Evolutionary conservation across 1,140 invertebrate species (phyloP), one percentile per base, ranked within the genome.

Genomic region (Trachelipus rathkii): DNA sequence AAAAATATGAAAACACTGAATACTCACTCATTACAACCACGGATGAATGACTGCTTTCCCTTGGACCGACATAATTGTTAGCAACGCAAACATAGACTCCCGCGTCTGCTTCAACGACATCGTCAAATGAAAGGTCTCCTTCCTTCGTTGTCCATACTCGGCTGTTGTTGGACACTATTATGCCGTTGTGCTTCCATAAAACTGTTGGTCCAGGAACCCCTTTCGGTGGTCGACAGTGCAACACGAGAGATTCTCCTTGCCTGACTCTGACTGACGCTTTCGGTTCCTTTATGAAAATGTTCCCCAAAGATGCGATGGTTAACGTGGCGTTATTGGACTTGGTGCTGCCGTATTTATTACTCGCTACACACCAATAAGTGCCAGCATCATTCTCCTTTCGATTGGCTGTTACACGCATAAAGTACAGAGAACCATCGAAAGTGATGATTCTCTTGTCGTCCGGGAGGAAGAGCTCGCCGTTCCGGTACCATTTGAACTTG

Each of bases 101-200:
- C 44, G 84, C 82, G 74, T 86, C 85, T 24, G 87, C 86, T 43
- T 90, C 84, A 24, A 88, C 89, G 11, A 94, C 89, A 71, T 89
- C 87, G 82, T 92, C 91, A 71, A 95, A 74, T 15, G 44, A 11
- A 0, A 78, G 50, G 13, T 78, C 77, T 5, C 77, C 77, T 23
- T 33, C 71, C 4, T 24, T 43, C 10, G 77, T 11, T 5, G 53
- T 73, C 53, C 33, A 71, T 43, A 78, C 70, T 11, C 77, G 72
- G n/a, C 77, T 74, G 68, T 73, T 60, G 33, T 75, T 71, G n/a
- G 13, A 46, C 11, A 80, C 66, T 9, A 66, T 46, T 19, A 50
- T 19, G 5, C 73, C 77, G 46, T 80, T 74, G 44, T 71, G 71
- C 10, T 60, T 68, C 79, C 79, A 80, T 21, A 45, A 13, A n/a